Evolutionary conservation across 2,888 invertebrate species (phyloP).

Genomic region (Cabera pusaria): DNA sequence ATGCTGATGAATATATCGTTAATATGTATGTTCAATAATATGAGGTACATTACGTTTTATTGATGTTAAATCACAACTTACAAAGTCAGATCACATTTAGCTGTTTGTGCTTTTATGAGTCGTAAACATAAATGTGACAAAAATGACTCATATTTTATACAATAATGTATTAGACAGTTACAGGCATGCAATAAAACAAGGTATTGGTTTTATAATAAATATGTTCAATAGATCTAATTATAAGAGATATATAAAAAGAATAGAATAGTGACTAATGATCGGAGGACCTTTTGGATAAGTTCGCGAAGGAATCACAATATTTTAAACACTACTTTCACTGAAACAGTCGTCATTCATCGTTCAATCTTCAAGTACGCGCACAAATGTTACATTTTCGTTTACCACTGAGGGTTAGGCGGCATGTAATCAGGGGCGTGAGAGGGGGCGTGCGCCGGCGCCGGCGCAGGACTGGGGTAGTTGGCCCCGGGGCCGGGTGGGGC

Average conservation of each 20-base stretch:
- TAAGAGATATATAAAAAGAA: slow-evolving; percentile 31
- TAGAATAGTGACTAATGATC: slow-evolving; percentile 34
- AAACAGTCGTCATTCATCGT: slow-evolving; percentile 19
- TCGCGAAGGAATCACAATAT: slow-evolving; percentile 32
- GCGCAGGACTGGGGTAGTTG: slow-evolving; percentile 42
- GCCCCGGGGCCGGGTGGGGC: slow-evolving; percentile 49
- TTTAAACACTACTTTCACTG: slow-evolving; percentile 44
- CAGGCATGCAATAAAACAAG: too few relatives aligned
- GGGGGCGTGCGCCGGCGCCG: slow-evolving; percentile 40
- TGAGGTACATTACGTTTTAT: too few relatives aligned
- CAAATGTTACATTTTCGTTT: slow-evolving; percentile 31
- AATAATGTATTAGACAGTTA: too few relatives aligned
- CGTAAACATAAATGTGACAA: too few relatives aligned
- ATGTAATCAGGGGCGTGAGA: slow-evolving; percentile 57
- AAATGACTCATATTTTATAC: too few relatives aligned
- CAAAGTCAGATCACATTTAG: too few relatives aligned
- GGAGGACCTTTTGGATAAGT: slow-evolving; percentile 28
- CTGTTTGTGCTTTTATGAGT: too few relatives aligned
- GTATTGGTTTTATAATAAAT: too few relatives aligned
- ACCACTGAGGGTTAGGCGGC: slow-evolving; percentile 75
- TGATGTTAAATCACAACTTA: too few relatives aligned
- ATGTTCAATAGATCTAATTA: slow-evolving; percentile 7
- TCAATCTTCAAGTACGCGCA: slow-evolving; percentile 16
- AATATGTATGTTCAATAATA: too few relatives aligned
- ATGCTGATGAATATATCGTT: too few relatives aligned